These are phyloP conservation scores for Andrena cerasifolii DNA, from an alignment of 1,140 invertebrate genomes.

Conservation along the genomic window DNA sequence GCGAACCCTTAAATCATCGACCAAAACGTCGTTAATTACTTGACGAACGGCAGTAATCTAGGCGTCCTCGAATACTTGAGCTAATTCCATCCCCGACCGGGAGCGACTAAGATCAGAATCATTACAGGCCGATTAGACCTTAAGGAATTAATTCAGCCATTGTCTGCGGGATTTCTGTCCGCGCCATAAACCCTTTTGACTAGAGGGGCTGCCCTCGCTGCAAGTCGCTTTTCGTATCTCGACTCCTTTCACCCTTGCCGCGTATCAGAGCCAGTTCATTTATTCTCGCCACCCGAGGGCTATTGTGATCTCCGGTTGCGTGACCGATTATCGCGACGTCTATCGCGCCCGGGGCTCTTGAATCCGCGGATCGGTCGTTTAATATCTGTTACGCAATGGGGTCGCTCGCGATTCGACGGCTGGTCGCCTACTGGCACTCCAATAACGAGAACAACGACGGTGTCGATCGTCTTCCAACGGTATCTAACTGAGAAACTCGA, in stretches of 20 bases:
- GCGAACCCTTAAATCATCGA: conserved; percentile 59
- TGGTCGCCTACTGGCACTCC: not conserved
- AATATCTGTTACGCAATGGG: conserved; percentile 56
- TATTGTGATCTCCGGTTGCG: conserved; percentile 58
- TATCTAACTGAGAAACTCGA: not conserved
- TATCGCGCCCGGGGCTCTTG: conserved; percentile 47
- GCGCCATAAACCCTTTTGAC: conserved; percentile 78
- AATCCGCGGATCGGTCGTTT: conserved; percentile 58
- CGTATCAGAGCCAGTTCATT: conserved; percentile 58
- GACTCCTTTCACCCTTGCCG: conserved; percentile 50
- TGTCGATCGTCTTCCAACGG: not conserved
- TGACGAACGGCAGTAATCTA: conserved; percentile 55
- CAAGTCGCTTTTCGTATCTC: conserved; percentile 51
- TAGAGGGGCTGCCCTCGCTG: conserved; percentile 60
- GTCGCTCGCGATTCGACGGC: not conserved
- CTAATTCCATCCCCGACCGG: conserved; percentile 56
- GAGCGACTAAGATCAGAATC: conserved; percentile 65
- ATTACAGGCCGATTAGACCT: conserved; percentile 76
- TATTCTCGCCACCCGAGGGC: conserved; percentile 56
- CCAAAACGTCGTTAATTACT: conserved; percentile 65
- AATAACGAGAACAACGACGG: conserved; percentile 4
- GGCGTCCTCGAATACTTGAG: conserved; percentile 48
- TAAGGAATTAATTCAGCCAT: conserved; percentile 77
- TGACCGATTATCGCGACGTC: conserved; percentile 60
- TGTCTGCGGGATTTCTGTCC: conserved; percentile 76